Percentiles rank a stretch among this genome's conserved stretches.
Conservation (phyloP, 2,113 vertebrate species). For the Cyprinodon variegatus region DNA sequence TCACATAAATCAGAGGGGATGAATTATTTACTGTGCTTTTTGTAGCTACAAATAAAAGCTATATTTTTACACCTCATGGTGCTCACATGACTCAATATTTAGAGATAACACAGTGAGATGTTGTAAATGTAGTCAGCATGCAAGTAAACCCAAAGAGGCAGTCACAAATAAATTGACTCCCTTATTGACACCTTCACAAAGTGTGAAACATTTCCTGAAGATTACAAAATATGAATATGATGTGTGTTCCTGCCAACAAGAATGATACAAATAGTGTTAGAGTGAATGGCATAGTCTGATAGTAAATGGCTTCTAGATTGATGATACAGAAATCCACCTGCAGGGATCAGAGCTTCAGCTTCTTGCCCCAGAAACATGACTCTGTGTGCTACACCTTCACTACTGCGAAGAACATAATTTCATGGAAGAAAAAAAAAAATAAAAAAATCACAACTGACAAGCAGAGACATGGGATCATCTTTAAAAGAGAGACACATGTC, state of each 20-base stretch:
- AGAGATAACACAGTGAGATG: conserved; percentile 25
- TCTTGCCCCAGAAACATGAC: conserved; percentile 39
- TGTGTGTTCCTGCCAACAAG: background rate
- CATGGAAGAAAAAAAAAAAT: conserved; percentile 44
- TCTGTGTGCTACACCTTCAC: conserved; percentile 27
- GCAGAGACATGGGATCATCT: conserved; percentile 59
- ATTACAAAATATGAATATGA: background rate
- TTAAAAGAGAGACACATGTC: conserved; percentile 66
- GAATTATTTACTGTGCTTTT: conserved; percentile 34
- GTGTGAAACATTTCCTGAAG: background rate
- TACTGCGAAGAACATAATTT: conserved; percentile 41
- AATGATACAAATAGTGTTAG: background rate
- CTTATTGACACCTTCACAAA: conserved; percentile 9
- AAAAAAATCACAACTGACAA: conserved; percentile 55
- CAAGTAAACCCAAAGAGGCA: background rate
- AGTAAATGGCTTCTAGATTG: conserved; percentile 30
- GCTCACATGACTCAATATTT: conserved; percentile 19
- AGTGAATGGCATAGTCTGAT: conserved; percentile 3
- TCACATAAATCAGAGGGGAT: conserved; percentile 32
- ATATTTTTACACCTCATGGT: conserved; percentile 33
- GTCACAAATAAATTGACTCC: conserved; percentile 3
- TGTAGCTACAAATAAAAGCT: conserved; percentile 42
- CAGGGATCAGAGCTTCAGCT: conserved; percentile 22
- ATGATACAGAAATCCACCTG: conserved; percentile 38
- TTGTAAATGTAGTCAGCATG: conserved; percentile 15